Conservation (phyloP, 64 coral and sea anemone genomes). For the Actinia tenebrosa region DNA sequence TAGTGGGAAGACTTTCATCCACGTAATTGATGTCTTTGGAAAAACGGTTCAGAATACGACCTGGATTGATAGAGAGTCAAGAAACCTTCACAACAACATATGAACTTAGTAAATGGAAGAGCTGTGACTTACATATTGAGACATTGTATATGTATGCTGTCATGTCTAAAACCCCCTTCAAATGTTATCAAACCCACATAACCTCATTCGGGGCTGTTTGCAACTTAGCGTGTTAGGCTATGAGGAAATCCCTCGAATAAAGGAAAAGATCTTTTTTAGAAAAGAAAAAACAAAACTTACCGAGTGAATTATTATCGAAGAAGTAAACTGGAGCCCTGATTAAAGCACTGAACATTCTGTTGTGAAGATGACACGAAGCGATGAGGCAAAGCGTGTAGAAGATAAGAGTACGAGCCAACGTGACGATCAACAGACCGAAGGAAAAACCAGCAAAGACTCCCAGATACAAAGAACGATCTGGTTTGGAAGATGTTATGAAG, state of each 20-base stretch:
- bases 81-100: neutral
- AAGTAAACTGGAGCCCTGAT: constrained; percentile 59
- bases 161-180: too few relatives aligned
- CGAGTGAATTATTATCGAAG: constrained; percentile 69
- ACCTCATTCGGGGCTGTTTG: too few relatives aligned
- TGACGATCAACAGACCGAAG: constrained; percentile 39
- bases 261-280: neutral
- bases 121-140: too few relatives aligned
- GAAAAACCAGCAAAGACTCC: constrained; percentile 44
- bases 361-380: constrained; percentile 45
- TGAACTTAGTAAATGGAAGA: too few relatives aligned
- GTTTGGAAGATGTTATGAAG: neutral
- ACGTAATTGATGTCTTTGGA: constrained; percentile 52
- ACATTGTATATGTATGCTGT: too few relatives aligned
- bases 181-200: too few relatives aligned
- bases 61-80: neutral
- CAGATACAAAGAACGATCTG: constrained; percentile 34
- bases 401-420: constrained; percentile 31
- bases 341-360: constrained; percentile 38
- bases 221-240: too few relatives aligned
- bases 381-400: constrained; percentile 46
- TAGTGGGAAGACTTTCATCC: constrained; percentile 37
- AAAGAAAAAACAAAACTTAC: neutral
- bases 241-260: neutral
- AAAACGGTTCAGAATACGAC: constrained; percentile 59